These are phyloP conservation scores for Salvelinus fontinalis DNA, from an alignment of 2,113 vertebrate species.

Conservation along the genomic window DNA sequence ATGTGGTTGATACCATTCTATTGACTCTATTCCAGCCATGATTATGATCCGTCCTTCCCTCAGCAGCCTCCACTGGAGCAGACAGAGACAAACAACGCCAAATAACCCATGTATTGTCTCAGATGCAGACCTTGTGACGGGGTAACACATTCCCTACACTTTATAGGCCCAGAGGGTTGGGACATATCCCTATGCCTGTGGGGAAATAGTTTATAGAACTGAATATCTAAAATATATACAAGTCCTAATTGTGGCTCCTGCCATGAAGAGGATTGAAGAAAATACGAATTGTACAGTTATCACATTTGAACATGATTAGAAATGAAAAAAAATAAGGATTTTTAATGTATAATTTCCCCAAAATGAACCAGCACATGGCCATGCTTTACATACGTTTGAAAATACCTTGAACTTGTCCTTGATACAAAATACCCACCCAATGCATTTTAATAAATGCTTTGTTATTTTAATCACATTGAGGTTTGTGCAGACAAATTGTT, in stretches of 20 bases:
- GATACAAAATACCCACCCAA: background rate
- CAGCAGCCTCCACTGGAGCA: no score
- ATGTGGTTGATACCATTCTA: no score
- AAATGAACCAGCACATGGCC: background rate
- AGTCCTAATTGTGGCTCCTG: background rate
- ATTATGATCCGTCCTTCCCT: no score
- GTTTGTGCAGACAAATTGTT: background rate
- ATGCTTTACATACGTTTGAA: background rate
- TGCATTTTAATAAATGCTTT: background rate
- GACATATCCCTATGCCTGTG: background rate
- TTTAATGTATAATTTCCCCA: background rate
- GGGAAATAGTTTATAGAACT: background rate
- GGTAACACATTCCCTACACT: background rate
- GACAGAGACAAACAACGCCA: constrained; percentile 9
- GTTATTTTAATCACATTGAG: background rate
- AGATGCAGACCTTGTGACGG: background rate
- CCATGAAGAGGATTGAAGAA: background rate
- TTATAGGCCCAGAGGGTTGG: background rate
- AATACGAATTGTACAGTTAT: background rate
- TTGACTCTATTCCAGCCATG: no score
- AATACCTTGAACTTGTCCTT: background rate
- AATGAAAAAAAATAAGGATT: background rate
- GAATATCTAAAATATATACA: background rate
- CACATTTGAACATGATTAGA: background rate
- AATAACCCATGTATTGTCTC: background rate